A percentile compares a stretch with the other conserved stretches of the same genome.
Evolutionary conservation across 2,888 invertebrate species (phyloP).

Genomic region (Thysanoteuthis rhombus): DNA sequence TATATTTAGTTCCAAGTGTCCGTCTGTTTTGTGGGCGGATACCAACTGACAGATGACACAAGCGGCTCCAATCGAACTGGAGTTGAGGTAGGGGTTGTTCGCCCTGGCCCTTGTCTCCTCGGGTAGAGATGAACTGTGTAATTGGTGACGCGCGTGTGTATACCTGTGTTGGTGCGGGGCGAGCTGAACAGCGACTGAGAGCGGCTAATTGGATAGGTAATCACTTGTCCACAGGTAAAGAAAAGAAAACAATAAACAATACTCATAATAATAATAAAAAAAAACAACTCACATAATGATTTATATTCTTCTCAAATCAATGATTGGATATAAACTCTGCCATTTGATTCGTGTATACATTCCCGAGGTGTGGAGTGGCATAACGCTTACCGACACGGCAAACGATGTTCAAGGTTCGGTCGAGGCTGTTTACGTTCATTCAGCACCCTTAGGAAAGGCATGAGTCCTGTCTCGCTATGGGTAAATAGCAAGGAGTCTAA

Average conservation of each 20-base stretch:
- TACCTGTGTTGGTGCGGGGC: not conserved
- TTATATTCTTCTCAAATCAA: too few species aligned
- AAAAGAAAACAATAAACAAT: not conserved
- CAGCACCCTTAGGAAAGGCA: too few species aligned
- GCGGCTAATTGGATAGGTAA: not conserved
- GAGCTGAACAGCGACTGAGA: not conserved
- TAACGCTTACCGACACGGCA: too few species aligned
- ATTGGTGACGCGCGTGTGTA: slow-evolving; percentile 12
- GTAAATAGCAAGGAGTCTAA: too few species aligned
- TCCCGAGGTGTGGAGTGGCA: too few species aligned
- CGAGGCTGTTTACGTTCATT: too few species aligned
- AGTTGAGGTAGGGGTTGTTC: not conserved
- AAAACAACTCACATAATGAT: too few species aligned
- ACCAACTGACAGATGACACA: not conserved
- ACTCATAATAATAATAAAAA: not conserved
- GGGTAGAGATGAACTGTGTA: not conserved
- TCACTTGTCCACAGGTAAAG: not conserved
- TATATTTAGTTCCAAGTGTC: not conserved
- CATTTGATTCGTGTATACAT: too few species aligned
- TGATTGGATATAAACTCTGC: too few species aligned
- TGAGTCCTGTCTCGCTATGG: too few species aligned
- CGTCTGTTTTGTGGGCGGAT: not conserved
- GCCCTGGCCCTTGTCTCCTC: not conserved
- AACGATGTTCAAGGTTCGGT: too few species aligned
- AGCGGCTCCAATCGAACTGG: not conserved